Percentiles rank a stretch among this genome's conserved stretches.
These are phyloP conservation scores for Pomacea maculata DNA, from an alignment of 1,140 invertebrate species.

Conservation along the genomic window DNA sequence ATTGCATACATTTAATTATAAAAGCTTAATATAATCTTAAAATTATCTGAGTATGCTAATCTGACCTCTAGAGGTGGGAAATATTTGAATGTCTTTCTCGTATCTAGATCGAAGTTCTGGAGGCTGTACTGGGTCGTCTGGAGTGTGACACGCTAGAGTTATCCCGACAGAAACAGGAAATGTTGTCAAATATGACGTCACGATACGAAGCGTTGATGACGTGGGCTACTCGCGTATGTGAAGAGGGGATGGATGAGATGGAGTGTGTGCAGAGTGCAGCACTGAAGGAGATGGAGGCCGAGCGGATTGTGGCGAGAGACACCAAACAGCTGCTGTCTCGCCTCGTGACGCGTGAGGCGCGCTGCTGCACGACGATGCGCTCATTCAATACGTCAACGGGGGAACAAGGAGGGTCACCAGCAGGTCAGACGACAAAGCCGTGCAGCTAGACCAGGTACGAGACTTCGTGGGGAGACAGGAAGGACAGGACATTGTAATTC, in stretches of 20 bases:
- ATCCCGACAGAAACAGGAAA: slow-evolving; percentile 6
- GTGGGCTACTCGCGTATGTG: slow-evolving; percentile 2
- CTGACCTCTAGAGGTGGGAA: too few species aligned
- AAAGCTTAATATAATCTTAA: too few species aligned
- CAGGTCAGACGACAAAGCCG: not conserved
- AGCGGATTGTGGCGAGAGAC: not conserved
- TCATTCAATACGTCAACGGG: not conserved
- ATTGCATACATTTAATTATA: not conserved
- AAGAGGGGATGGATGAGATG: slow-evolving; percentile 1
- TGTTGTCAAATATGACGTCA: not conserved
- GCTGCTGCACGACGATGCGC: slow-evolving; percentile 8
- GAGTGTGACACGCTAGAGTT: slow-evolving; percentile 6
- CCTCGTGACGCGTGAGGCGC: not conserved
- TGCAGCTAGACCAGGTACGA: not conserved
- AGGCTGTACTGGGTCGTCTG: slow-evolving; percentile 1
- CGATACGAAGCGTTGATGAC: not conserved
- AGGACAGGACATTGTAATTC: too few species aligned
- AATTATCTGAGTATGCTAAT: too few species aligned
- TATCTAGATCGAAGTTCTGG: not conserved
- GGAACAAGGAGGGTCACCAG: not conserved
- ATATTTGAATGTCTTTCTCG: too few species aligned
- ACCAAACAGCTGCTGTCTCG: not conserved
- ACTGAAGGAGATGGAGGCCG: not conserved
- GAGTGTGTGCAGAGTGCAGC: not conserved
- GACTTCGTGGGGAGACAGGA: slow-evolving; percentile 4